A percentile compares a stretch with the other conserved stretches of the same genome.
Conservation (phyloP, 2,797 vertebrate species). For the Propithecus deckenii region DNA sequence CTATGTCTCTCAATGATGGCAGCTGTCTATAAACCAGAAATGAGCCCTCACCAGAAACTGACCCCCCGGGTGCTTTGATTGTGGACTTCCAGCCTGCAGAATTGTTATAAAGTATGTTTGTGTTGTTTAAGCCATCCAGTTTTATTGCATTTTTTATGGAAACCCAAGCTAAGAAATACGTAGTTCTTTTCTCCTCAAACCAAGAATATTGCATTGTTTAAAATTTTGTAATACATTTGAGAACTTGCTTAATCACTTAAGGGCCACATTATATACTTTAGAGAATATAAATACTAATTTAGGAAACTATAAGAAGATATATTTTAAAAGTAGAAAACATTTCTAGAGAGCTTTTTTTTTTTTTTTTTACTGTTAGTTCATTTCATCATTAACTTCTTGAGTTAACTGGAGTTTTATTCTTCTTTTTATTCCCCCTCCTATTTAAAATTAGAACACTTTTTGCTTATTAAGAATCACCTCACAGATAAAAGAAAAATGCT, state of each 20-base stretch:
- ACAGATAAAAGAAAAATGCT: constrained; percentile 66
- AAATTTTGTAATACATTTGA: neutral
- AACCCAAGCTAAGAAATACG: neutral
- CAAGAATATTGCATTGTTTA: neutral
- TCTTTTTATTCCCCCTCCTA: constrained; percentile 46
- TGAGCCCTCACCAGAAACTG: neutral
- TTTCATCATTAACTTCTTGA: neutral
- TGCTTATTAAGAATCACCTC: constrained; percentile 66
- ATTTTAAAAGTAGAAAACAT: neutral
- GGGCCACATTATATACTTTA: neutral
- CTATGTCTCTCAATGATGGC: neutral
- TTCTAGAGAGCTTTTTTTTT: neutral
- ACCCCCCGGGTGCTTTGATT: neutral
- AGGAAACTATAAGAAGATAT: neutral
- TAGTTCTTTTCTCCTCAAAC: neutral
- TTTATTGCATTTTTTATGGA: neutral
- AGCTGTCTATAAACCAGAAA: neutral
- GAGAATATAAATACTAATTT: neutral
- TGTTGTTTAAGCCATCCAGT: neutral
- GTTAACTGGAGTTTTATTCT: neutral
- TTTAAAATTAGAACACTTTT: constrained; percentile 67
- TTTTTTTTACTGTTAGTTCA: neutral
- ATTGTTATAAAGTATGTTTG: neutral
- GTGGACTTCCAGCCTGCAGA: neutral
- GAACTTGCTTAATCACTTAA: neutral